phyloP scores from a whole-genome alignment of 2,888 invertebrate species.

The Plagodis dolabraria region DNA sequence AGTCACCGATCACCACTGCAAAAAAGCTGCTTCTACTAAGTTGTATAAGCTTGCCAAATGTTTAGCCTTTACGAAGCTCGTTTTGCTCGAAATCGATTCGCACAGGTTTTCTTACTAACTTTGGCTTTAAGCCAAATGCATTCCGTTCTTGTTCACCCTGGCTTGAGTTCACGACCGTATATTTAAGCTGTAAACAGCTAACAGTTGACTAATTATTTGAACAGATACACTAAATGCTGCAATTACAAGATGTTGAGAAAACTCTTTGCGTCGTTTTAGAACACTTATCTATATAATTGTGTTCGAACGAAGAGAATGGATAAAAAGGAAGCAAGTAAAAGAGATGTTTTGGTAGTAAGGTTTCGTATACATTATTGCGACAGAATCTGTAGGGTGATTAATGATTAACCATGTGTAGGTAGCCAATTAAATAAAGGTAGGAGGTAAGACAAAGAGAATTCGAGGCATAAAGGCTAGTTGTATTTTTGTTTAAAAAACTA shows the following conservation, averaged over 20 bases:
- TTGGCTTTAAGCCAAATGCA: constrained; percentile 51
- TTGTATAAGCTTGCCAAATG: constrained; percentile 36
- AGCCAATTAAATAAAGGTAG: too few species aligned
- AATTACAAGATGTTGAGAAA: constrained; percentile 23
- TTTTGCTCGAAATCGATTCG: constrained; percentile 46
- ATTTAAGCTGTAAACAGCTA: constrained; percentile 40
- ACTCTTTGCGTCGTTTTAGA: background rate
- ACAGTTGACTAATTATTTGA: constrained; percentile 49
- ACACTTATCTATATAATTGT: background rate
- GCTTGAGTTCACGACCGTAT: constrained; percentile 11
- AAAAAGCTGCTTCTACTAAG: background rate
- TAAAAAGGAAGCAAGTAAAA: too few species aligned
- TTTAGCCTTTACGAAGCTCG: constrained; percentile 29
- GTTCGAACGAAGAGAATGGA: background rate
- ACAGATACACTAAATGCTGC: constrained; percentile 41
- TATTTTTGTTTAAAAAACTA: too few species aligned
- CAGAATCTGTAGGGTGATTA: too few species aligned
- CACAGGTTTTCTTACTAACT: constrained; percentile 48
- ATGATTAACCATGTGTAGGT: too few species aligned
- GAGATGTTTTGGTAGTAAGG: too few species aligned
- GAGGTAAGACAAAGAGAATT: too few species aligned
- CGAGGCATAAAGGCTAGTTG: too few species aligned
- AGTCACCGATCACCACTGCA: background rate
- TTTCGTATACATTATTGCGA: too few species aligned
- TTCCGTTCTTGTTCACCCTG: constrained; percentile 36